Conservation (phyloP, 2,888 invertebrate species). For the Lasiommata megera region DNA sequence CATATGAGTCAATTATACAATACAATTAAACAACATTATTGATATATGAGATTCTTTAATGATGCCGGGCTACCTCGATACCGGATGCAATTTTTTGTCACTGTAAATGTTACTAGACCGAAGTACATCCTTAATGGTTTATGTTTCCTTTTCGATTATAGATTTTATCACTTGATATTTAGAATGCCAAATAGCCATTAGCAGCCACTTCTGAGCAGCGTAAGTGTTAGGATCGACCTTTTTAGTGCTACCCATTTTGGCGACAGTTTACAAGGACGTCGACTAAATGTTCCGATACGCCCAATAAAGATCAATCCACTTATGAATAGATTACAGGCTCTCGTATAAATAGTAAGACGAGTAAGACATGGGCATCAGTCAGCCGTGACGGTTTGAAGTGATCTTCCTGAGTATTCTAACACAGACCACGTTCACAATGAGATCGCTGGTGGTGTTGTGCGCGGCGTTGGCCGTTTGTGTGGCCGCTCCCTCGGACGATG, state of each 20-base stretch:
- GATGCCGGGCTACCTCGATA: background rate
- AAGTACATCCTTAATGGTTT: slow-evolving; percentile 12
- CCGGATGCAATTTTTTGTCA: slow-evolving; percentile 9
- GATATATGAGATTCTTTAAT: background rate
- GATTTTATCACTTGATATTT: slow-evolving; percentile 18
- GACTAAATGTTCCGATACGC: slow-evolving; percentile 49
- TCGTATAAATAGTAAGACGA: slow-evolving; percentile 62
- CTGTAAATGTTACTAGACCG: slow-evolving; percentile 9
- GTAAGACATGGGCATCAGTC: slow-evolving; percentile 30
- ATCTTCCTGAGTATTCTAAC: slow-evolving; percentile 53
- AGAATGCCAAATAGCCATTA: slow-evolving; percentile 52
- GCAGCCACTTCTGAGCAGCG: slow-evolving; percentile 18
- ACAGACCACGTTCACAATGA: slow-evolving; percentile 69
- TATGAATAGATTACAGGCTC: slow-evolving; percentile 52
- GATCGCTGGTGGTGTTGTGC: slow-evolving; percentile 68
- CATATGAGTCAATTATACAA: slow-evolving; percentile 1
- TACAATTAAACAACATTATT: slow-evolving; percentile 3
- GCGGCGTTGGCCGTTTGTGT: slow-evolving; percentile 49
- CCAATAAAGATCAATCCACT: slow-evolving; percentile 44
- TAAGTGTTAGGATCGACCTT: slow-evolving; percentile 41
- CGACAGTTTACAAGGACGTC: slow-evolving; percentile 53
- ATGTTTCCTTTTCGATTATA: slow-evolving; percentile 5
- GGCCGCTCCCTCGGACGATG: slow-evolving; percentile 30
- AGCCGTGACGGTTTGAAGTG: slow-evolving; percentile 51
- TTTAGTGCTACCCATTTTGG: slow-evolving; percentile 46